Conservation (phyloP, 2,797 vertebrate species). For the Triplophysa bombifrons region DNA sequence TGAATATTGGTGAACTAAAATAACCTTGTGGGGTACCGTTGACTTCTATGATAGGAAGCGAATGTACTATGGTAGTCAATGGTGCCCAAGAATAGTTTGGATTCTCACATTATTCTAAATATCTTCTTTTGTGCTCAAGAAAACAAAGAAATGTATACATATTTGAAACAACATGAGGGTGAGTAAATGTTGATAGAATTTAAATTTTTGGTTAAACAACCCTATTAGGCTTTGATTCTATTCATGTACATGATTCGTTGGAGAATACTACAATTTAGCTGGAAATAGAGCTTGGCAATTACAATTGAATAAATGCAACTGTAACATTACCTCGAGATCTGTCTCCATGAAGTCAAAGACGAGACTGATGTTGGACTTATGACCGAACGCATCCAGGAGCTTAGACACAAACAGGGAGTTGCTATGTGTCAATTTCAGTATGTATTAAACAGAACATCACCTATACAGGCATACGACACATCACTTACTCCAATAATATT, state of each 20-base stretch:
- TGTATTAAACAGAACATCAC: not conserved
- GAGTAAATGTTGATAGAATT: too few species aligned
- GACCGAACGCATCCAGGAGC: slow-evolving; percentile 97
- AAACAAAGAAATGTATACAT: too few species aligned
- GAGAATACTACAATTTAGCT: not conserved
- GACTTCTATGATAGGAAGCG: too few species aligned
- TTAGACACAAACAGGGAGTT: slow-evolving; percentile 57
- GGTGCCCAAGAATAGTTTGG: too few species aligned
- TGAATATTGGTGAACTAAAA: too few species aligned
- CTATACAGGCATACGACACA: not conserved
- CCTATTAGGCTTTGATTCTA: not conserved
- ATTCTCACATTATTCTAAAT: too few species aligned
- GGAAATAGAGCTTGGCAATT: not conserved
- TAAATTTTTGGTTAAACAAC: too few species aligned
- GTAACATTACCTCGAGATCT: slow-evolving; percentile 87
- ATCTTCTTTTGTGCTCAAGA: too few species aligned
- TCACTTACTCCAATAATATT: slow-evolving; percentile 96
- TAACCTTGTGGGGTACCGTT: too few species aligned
- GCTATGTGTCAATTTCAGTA: not conserved
- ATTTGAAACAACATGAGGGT: too few species aligned
- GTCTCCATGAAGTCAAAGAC: slow-evolving; percentile 99
- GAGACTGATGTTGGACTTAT: slow-evolving; percentile 97
- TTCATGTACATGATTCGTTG: too few species aligned
- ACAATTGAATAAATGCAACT: not conserved
- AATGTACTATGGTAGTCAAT: too few species aligned